Evolutionary conservation across 2,888 invertebrate genomes (phyloP), one percentile per base, ranked within the genome.

Genomic region (Sicus ferrugineus): DNA sequence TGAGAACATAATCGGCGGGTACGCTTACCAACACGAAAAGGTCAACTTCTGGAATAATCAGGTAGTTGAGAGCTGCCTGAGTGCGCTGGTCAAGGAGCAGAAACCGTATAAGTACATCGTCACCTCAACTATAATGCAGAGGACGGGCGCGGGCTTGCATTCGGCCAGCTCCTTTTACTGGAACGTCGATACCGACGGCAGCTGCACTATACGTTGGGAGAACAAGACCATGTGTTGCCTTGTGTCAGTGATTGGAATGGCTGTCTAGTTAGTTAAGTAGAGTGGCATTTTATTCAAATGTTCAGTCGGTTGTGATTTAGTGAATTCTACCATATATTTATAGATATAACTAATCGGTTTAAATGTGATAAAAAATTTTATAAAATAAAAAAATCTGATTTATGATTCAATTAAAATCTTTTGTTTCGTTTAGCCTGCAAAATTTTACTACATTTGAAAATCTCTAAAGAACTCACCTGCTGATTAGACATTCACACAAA

Each of bases 191-290:
- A 97, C 98, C 11, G 99, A 99, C 86, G 97, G 98, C 76, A 97
- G 96, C 77, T 98, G 97, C 88, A 98, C 98, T 23, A 97, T 98
- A 7, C 95, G 98, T 84, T 99, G 99, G 98, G 99, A 99, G 83
- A 98, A 98, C 85, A 98, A 98, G 87, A 96, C 97, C 21, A 97
- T 99, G 95, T 98, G 98, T 85, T 98, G 98, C 86, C 98, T 99
- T 81, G 97, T 85, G 1, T 85, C 85, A 2, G 85, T 85, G 3
- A 85, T 85, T 30, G 85, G 85, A 2, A 76, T 85, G 73, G 85
- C 85, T 30, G 84, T 85, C 65, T 85, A 84, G 79, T 42, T n/a
- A n/a, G n/a, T n/a, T n/a, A n/a, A n/a, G n/a, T n/a, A n/a, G n/a
- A n/a, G n/a, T n/a, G n/a, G n/a, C n/a, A n/a, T n/a, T n/a, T n/a